Evolutionary conservation across 2,797 vertebrate genomes (phyloP), one percentile per base, ranked within the genome.

Genomic region (Crax fasciolata): DNA sequence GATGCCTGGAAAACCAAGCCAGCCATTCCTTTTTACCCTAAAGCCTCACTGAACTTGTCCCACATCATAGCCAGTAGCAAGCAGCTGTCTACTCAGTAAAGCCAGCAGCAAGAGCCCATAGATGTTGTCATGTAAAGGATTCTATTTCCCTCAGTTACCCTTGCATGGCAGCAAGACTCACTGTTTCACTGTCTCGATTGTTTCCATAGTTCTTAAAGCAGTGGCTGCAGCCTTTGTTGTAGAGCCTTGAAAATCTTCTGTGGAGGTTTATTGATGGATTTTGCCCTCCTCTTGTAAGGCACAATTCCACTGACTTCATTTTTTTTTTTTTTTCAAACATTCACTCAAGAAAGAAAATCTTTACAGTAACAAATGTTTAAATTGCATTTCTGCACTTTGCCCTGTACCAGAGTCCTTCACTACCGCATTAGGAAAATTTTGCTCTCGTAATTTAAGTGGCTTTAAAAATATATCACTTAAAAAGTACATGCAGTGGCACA

Each of bases 381-480:
- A 84, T n/a, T 51, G 6, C 28, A 41, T 87, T 92, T 91, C 63
- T 81, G 14, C 55, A 48, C 71, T 84, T 67, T 35, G 21, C 32
- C 55, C 39, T 51, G 35, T 63, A 62, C 46, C 46, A 71, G 52
- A 77, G 39, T 39, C 90, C 62, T 93, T 91, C 57, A 62, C 3
- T 12, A 63, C 59, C 58, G 52, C 59, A 82, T 94, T 86, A 91
- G 73, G 67, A 86, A 93, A 89, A 89, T 48, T 87, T 63, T 51
- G 15, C 43, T 79, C 44, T 58, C 72, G n/a, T 54, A 71, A 84
- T 94, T 90, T 89, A 84, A 91, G 44, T 11, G 4, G 21, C 41
- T 78, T 88, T 79, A 4, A 78, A 95, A 94, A 93, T 88, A 73
- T n/a, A 75, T 93, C 71, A 63, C 77, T 91, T 51, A 52, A 75